Evolutionary conservation across 2,113 vertebrate species (phyloP), one percentile per base, ranked within the genome.

Genomic region (Tachysurus vachellii): DNA sequence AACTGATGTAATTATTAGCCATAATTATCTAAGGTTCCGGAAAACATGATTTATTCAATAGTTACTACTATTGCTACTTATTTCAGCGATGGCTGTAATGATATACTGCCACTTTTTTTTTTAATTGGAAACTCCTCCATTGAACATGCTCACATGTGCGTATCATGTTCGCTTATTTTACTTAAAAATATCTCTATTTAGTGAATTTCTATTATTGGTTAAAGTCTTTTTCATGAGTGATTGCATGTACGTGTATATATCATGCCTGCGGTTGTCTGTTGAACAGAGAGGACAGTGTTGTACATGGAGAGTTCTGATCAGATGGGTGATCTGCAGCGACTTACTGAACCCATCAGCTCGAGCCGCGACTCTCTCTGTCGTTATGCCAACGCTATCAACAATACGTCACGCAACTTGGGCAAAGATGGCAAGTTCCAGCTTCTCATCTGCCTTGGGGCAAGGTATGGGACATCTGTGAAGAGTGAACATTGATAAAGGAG

Each of bases 351-450:
- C 77, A 96, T 95, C 87, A 94, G 94, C 80, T 94, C 95, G 26
- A 95, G 96, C 0, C 95, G 95, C 71, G 96, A 95, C 91, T 96
- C 95, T 2, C 96, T 99, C 90, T 98, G 97, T 92, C 97, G 95
- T 89, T 99, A 99, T 0, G 97, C 98, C 85, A 96, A 93, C 13
- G 96, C 96, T 85, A 97, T 99, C 90, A 99, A 97, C 73, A 94
- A 95, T 3, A 97, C 97, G 3, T 96, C 97, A 53, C 93, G 98
- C 87, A 98, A 93, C 92, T 98, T 99, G 2, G 98, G 98, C 36
- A 99, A 99, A 91, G 98, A 99, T 0, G 98, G 98, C 42, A 99
- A 99, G 91, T 98, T 99, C 94, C 98, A 99, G 92, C 96, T 99
- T 88, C 94, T 99, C 14, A 94, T 99, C 91, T 99, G 98, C 93